Conservation (phyloP, 2,113 vertebrate genomes). For the Ascaphus truei region DNA sequence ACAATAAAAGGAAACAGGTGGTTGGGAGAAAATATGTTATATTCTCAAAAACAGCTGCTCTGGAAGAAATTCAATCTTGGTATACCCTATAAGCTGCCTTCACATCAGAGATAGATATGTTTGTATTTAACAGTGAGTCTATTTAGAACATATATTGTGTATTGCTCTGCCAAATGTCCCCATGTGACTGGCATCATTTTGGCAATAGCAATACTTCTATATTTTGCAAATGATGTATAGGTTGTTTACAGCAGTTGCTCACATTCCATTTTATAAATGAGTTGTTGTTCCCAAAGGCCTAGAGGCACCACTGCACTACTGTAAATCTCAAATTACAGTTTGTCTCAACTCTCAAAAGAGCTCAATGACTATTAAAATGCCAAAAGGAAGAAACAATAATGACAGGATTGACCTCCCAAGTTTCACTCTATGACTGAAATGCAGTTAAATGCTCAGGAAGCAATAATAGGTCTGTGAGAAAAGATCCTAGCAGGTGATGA, state of each 20-base stretch:
- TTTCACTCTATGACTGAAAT: conserved; percentile 36
- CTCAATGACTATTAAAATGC: conserved; percentile 37
- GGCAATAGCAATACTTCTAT: conserved; percentile 60
- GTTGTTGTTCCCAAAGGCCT: conserved; percentile 44
- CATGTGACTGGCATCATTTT: conserved; percentile 58
- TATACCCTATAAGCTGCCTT: conserved; percentile 65
- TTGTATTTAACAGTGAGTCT: conserved; percentile 52
- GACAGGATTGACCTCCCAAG: conserved; percentile 44
- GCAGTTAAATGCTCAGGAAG: conserved; percentile 20
- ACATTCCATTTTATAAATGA: conserved; percentile 55
- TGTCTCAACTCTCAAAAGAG: conserved; percentile 43
- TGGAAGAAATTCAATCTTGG: conserved; percentile 74
- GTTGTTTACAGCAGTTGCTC: conserved; percentile 65
- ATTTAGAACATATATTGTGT: conserved; percentile 51
- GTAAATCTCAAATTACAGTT: conserved; percentile 45
- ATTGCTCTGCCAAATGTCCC: conserved; percentile 56
- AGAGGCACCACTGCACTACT: not conserved
- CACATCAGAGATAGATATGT: conserved; percentile 55
- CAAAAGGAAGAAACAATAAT: conserved; percentile 40
- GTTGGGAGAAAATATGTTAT: conserved; percentile 62
- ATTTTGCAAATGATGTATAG: conserved; percentile 48
- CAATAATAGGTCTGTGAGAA: conserved; percentile 34
- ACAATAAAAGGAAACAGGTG: conserved; percentile 77
- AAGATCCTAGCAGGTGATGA: conserved; percentile 41
- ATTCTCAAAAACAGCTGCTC: conserved; percentile 68